phyloP scores from a whole-genome alignment of 1,140 invertebrate species.

The Drosophila melanica region DNA sequence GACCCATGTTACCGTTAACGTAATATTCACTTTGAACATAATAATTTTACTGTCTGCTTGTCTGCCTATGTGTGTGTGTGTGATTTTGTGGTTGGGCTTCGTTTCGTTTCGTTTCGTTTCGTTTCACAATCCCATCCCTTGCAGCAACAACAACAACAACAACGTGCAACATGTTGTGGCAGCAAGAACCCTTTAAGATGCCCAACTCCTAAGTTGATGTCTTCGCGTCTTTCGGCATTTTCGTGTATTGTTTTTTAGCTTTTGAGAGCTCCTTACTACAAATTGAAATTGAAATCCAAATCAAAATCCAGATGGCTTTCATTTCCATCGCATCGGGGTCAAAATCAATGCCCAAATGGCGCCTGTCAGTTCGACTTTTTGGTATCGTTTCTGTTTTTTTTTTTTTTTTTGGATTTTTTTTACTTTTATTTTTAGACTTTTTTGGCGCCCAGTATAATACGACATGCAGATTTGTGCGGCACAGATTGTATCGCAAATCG shows the following conservation, averaged over 20 bases:
- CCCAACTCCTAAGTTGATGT: background rate
- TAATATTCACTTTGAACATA: conserved; percentile 67
- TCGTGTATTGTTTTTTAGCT: conserved; percentile 17
- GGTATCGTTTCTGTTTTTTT: background rate
- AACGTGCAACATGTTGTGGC: conserved; percentile 43
- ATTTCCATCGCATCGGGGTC: background rate
- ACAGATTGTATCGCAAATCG: background rate
- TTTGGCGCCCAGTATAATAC: background rate
- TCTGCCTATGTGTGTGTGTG: conserved; percentile 17
- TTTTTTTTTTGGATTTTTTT: background rate
- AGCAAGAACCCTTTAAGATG: conserved; percentile 28
- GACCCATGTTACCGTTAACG: conserved; percentile 60
- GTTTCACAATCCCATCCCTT: background rate
- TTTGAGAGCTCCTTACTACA: conserved; percentile 10
- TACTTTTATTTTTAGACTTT: no score
- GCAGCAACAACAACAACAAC: background rate
- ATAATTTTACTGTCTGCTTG: conserved; percentile 50
- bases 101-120: background rate
- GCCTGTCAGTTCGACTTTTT: conserved; percentile 28
- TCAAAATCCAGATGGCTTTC: conserved; percentile 16
- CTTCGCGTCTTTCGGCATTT: conserved; percentile 13
- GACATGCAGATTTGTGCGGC: background rate
- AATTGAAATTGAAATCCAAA: conserved; percentile 24
- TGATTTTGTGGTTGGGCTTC: background rate
- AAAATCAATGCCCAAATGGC: conserved; percentile 41